Base-by-base conservation (phyloP, 35 echinoderm and acorn worm species). In the Amphiura filiformis region DNA sequence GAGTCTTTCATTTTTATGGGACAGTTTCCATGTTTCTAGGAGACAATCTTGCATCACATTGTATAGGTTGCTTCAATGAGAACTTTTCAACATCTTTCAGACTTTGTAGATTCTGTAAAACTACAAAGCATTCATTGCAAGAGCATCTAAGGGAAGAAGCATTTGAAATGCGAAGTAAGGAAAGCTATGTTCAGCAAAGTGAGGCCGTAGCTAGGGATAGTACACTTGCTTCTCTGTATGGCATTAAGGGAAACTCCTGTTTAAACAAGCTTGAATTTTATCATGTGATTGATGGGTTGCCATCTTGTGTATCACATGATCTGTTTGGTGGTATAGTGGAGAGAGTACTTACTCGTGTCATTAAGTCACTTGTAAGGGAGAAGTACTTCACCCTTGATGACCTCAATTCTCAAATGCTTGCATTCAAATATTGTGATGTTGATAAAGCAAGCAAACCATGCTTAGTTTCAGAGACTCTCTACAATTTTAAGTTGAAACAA, bases 401-500 rank as follows among this genome's bases (percentile, higher is more conserved):
- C 35, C 81, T 90, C 5, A 90, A 90, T 57, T 32, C 38, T 1
- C 86, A 79, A 79, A 47, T 90, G 65, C 32, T 38, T n/a, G 56
- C 17, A 2, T 90, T 90, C 57, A 56, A 81, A 17, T 90, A 90
- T 37, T 35, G 32, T 84, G 81, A 34, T 38, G 20, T 52, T 75
- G 89, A 90, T 47, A 86, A 56, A 17, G 78, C 35, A 32, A 76
- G 76, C 79, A 90, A 90, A 56, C 89, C 89, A 56, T 85, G 44
- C 30, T 9, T 34, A n/a, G 85, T 90, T 61, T 36, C 86, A 42
- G 38, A 52, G 12, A 5, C 38, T 1, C 32, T 65, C 7, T n/a
- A 70, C 14, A 77, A 0, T 12, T 90, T 90, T 37, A 90, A 90
- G 76, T 81, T 90, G 28, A 90, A 90, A 41, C 89, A 90, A 57